Conservation (phyloP, 2,113 vertebrate species). For the Tympanuchus pallidicinctus region DNA sequence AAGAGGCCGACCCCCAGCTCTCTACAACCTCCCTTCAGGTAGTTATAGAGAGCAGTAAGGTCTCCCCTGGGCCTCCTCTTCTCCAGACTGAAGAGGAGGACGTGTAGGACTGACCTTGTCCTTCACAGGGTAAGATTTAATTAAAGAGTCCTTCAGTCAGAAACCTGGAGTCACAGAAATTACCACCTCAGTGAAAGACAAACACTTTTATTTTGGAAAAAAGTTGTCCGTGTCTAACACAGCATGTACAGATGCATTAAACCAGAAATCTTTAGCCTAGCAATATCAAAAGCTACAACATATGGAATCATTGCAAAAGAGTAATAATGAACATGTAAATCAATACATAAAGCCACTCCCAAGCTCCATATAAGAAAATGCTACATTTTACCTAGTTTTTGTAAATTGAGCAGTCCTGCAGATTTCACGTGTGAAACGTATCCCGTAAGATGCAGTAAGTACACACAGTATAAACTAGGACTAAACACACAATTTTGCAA, state of each 20-base stretch:
- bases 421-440: not conserved
- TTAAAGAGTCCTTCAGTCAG: not conserved
- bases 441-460: not conserved
- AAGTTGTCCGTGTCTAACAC: not conserved
- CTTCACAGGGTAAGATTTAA: not conserved
- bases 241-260: not conserved
- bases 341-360: not conserved
- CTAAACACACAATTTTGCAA: not conserved
- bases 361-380: slow-evolving; percentile 7
- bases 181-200: not conserved
- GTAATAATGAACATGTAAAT: not conserved
- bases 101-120: no score
- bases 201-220: not conserved
- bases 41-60: no score
- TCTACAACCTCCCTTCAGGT: no score
- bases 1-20: no score
- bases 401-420: not conserved
- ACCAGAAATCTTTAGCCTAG: not conserved
- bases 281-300: not conserved
- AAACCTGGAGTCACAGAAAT: not conserved
- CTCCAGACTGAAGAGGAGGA: no score
- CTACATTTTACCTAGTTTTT: slow-evolving; percentile 33
- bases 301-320: not conserved
- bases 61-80: no score
- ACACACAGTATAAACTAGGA: slow-evolving; percentile 9